A percentile compares a stretch with the other conserved stretches of the same genome.
Conservation (phyloP, 2,888 invertebrate genomes). For the Dynastes grantii region DNA sequence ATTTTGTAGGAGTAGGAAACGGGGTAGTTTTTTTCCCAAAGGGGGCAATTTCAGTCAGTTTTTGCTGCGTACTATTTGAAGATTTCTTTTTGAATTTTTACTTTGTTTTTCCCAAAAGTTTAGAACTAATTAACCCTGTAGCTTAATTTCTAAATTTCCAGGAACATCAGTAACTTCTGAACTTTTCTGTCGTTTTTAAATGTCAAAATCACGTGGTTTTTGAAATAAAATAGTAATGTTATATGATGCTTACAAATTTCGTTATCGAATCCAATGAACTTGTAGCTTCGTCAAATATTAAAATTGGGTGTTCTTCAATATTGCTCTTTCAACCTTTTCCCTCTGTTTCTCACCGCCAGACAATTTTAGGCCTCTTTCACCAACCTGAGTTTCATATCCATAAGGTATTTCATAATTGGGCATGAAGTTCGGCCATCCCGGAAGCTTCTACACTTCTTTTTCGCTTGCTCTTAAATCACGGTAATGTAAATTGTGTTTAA, state of each 20-base stretch:
- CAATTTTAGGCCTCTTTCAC: constrained; percentile 94
- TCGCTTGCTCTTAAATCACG: constrained; percentile 84
- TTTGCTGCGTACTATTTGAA: too few relatives aligned
- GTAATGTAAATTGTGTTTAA: constrained; percentile 93
- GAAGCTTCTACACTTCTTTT: constrained; percentile 88
- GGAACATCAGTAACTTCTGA: too few relatives aligned
- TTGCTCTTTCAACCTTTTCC: constrained; percentile 97
- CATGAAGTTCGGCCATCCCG: constrained; percentile 94
- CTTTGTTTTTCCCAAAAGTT: too few relatives aligned
- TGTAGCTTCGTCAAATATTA: constrained; percentile 98
- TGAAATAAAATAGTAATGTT: background rate
- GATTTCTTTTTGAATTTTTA: too few relatives aligned
- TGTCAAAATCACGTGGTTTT: background rate
- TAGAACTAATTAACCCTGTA: too few relatives aligned
- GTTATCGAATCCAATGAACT: constrained; percentile 98
- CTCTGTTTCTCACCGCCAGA: constrained; percentile 99
- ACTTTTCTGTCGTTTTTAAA: too few relatives aligned
- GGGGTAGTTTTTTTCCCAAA: too few relatives aligned
- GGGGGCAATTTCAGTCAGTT: too few relatives aligned
- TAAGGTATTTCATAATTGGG: constrained; percentile 86
- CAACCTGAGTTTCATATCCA: constrained; percentile 83
- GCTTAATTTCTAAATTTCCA: too few relatives aligned
- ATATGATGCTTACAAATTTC: constrained; percentile 81
- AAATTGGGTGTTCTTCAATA: constrained; percentile 95
- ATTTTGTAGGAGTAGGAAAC: too few relatives aligned